phyloP scores from a whole-genome alignment of 2,888 invertebrate genomes.

The Scrobipalpa atriplicella region DNA sequence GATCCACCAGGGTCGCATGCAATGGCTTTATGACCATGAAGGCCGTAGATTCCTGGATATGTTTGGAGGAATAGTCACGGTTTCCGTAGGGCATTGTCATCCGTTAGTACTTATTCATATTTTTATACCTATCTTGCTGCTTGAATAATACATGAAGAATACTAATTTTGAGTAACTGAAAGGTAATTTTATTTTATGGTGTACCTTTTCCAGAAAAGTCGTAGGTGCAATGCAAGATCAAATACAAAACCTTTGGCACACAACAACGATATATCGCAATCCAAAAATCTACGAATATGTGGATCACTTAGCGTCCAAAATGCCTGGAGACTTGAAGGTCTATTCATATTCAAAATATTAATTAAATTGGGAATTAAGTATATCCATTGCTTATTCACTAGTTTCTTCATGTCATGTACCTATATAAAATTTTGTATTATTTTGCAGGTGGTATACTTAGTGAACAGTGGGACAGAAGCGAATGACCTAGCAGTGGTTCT shows the following conservation, averaged over 20 bases:
- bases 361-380: no score
- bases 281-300: constrained; percentile 96
- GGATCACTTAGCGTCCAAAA: constrained; percentile 88
- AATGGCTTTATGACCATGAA: constrained; percentile 94
- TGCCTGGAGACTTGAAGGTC: constrained; percentile 94
- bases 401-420: background rate
- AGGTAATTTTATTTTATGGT: no score
- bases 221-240: constrained; percentile 91
- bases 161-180: no score
- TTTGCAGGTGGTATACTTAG: constrained; percentile 92
- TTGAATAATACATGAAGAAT: no score
- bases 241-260: constrained; percentile 93
- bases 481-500: constrained; percentile 96
- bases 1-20: constrained; percentile 93
- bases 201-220: constrained; percentile 86
- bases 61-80: constrained; percentile 98
- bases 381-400: background rate
- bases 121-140: background rate
- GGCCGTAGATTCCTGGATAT: constrained; percentile 96
- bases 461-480: constrained; percentile 98
- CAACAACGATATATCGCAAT: constrained; percentile 95
- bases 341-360: background rate
- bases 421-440: background rate
- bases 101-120: constrained; percentile 86
- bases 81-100: constrained; percentile 98